Base-by-base conservation (phyloP, 2,888 invertebrate species). In the Lasioglossum zephyrum region DNA sequence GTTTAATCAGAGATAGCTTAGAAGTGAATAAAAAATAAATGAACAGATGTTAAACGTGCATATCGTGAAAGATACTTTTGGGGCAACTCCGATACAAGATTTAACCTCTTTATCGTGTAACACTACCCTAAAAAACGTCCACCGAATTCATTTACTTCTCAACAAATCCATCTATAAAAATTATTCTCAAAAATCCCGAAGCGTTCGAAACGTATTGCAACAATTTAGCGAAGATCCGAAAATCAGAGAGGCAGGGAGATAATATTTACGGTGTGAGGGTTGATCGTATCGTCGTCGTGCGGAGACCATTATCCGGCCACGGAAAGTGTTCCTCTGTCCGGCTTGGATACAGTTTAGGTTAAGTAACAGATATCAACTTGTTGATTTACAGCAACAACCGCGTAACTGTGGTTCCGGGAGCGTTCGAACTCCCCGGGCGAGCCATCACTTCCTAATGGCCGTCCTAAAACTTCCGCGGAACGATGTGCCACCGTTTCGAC, bases 281-380 rank as follows among this genome's bases (percentile, higher is more conserved):
- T 36, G 66, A 36, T 69, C 36, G 36, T 22, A 36, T 69, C 70
- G n/a, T 47, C 18, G 22, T 79, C 49, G 47, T 74, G 74, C 77
- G 49, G 36, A 26, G 49, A 70, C 79, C 77, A 90, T 88, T 85
- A 84, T 88, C 74, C 70, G 74, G n/a, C 57, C 57, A 57, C 36
- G 66, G 69, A 44, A 80, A 66, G 66, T 80, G 69, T 82, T 77
- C 79, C 83, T 75, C 76, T 77, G 77, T 79, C 79, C 77, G 81
- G 79, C 87, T 88, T 74, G 87, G 84, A 85, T 85, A 87, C 83
- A 74, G 88, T 81, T 77, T 39, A 84, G 77, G 81, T 83, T 82
- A 88, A 90, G 88, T 90, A 92, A 91, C 91, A 90, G 92, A 93
- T 93, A 93, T 94, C 94, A 94, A 94, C 94, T 94, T 94, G 94